Conservation (phyloP, 2,888 invertebrate species). For the Xestia rhomboidea region DNA sequence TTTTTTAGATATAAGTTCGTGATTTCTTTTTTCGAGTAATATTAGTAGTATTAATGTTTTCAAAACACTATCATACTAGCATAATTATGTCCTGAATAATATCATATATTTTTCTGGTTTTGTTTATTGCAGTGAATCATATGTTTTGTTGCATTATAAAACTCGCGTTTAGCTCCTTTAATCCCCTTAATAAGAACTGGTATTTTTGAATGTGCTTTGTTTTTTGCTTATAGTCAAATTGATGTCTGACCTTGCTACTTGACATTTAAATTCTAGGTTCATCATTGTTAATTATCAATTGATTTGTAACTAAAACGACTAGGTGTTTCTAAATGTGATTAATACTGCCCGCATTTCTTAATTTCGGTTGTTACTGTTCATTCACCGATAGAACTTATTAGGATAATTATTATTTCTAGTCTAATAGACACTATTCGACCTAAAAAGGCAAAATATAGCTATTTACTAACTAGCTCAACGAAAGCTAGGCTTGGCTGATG, state of each 20-base stretch:
- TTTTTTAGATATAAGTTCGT: no score
- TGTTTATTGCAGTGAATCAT: no score
- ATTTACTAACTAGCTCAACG: constrained; percentile 15
- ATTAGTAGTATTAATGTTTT: no score
- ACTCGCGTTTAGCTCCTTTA: no score
- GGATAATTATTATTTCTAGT: constrained; percentile 1
- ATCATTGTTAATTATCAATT: neutral
- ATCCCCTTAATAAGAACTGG: neutral
- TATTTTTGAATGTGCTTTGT: neutral
- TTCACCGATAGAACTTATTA: neutral
- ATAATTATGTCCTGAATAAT: no score
- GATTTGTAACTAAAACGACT: neutral
- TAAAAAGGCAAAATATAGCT: constrained; percentile 27
- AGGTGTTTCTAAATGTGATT: neutral
- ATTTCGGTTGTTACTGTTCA: neutral
- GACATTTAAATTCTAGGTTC: constrained; percentile 1
- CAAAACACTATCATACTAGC: no score
- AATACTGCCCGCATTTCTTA: neutral
- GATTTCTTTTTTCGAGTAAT: no score
- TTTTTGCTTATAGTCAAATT: neutral
- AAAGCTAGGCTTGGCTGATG: constrained; percentile 38
- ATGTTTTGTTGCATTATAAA: no score
- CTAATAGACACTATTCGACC: constrained; percentile 8
- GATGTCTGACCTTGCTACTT: neutral
- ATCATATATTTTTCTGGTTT: no score